Evolutionary conservation across 1,140 invertebrate species (phyloP).

Genomic region (Saxidomus purpurata): DNA sequence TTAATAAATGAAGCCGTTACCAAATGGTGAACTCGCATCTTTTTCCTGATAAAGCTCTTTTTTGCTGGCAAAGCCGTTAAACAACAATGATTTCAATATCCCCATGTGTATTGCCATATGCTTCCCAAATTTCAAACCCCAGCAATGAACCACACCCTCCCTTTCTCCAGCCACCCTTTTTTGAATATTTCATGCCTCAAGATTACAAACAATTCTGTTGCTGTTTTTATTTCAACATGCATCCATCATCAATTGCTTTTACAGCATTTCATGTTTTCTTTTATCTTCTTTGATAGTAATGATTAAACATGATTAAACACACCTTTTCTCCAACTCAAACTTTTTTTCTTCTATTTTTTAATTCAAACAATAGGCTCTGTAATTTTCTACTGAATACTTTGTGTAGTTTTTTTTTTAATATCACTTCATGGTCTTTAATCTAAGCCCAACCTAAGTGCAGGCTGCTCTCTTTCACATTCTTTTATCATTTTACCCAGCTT

Average conservation of each 20-base stretch:
- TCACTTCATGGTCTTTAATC: conserved; percentile 26
- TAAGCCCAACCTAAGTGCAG: neutral
- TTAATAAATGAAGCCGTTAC: no score
- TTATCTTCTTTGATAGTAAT: conserved; percentile 1
- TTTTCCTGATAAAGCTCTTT: neutral
- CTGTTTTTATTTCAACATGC: neutral
- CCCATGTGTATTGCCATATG: neutral
- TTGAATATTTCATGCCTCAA: neutral
- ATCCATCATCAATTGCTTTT: neutral
- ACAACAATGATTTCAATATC: neutral
- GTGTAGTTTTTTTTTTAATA: neutral
- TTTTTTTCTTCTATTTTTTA: neutral
- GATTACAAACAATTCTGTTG: neutral
- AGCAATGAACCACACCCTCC: neutral
- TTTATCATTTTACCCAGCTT: conserved; percentile 20
- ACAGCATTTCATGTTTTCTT: neutral
- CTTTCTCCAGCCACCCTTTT: no score
- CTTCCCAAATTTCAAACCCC: neutral
- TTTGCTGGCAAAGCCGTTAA: neutral
- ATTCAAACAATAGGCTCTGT: conserved; percentile 22
- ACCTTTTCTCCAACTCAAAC: neutral
- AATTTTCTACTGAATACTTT: conserved; percentile 23
- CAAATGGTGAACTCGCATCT: no score
- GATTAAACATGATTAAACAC: conserved; percentile 3
- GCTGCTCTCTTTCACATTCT: neutral